Base-by-base conservation (phyloP, 2,888 invertebrate genomes). In the Eubasilissa splendida region DNA sequence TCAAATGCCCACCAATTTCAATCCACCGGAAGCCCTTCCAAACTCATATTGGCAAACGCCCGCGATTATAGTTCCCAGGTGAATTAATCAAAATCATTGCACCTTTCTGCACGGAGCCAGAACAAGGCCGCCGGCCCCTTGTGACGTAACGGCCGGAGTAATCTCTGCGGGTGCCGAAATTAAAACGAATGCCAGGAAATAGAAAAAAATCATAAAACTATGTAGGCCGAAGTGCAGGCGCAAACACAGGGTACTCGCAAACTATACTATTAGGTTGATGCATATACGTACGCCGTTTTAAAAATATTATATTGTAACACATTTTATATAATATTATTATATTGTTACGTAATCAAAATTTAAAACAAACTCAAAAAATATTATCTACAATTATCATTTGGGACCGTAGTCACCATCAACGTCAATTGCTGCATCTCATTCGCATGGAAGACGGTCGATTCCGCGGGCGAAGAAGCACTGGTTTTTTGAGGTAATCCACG, bases 1-100 rank as follows among this genome's bases (percentile, higher is more conserved):
- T 53, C 7, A 22, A 77, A 68, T 52, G 42, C 12, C 52, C 11
- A 31, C 66, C 4, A 54, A 77, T 60, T 59, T 65, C 22, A 68
- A 77, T 68, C 14, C 50, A 68, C 77, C 77, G 77, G 77, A 77
- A 77, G 42, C 77, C 77, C 77, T 77, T 77, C 68, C 77, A 68
- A 77, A 77, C 68, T 58, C 42, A 42, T 2, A 68, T 77, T 54
- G 68, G 42, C 54, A 66, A 68, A 50, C 50, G 42, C 10, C 10
- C 22, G 31, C 76, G 76, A 76, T 76, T 31, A 76, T 52, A 31
- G 31, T 76, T 52, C 65, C 59, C 65, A 11, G 53, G 53, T 52
- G 65, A 76, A 76, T 33, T 52, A 52, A 76, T 74, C 54, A 22
- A 7, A n/a, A n/a, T 14, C 7, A 74, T 74, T 74, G 74, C 58